Conservation (phyloP, 2,113 vertebrate species). For the Pluvialis apricaria region DNA sequence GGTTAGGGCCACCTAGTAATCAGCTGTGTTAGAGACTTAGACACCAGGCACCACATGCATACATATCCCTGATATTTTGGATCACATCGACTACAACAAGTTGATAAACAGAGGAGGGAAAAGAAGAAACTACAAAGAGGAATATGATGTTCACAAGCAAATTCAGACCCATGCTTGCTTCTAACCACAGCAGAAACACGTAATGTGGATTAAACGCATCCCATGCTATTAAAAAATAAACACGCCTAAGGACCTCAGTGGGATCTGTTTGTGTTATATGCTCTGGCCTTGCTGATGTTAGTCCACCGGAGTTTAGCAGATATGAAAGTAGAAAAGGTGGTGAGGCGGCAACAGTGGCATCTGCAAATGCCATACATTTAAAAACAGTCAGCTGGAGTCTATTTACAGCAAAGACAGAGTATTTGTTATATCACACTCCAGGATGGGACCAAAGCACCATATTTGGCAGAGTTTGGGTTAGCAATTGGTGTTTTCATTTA, state of each 20-base stretch:
- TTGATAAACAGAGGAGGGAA: background rate
- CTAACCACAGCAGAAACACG: background rate
- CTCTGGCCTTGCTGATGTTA: background rate
- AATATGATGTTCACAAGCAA: background rate
- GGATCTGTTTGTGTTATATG: background rate
- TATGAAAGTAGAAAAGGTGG: background rate
- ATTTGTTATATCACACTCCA: background rate
- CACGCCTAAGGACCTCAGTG: background rate
- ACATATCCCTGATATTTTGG: accelerated
- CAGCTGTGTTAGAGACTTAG: background rate
- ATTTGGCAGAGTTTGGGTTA: background rate
- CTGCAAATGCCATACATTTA: background rate
- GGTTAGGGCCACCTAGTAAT: background rate
- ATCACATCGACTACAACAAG: background rate
- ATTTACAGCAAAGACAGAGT: background rate
- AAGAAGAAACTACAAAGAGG: background rate
- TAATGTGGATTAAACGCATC: background rate
- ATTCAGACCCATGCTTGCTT: background rate
- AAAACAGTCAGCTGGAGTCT: background rate
- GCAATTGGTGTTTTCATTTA: background rate
- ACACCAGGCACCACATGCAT: background rate
- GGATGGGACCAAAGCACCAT: background rate
- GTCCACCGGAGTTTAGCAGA: background rate
- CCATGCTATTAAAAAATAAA: background rate
- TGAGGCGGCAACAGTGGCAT: too few relatives aligned